Conservation (phyloP, 2,888 invertebrate species). For the Hypsopygia costalis region DNA sequence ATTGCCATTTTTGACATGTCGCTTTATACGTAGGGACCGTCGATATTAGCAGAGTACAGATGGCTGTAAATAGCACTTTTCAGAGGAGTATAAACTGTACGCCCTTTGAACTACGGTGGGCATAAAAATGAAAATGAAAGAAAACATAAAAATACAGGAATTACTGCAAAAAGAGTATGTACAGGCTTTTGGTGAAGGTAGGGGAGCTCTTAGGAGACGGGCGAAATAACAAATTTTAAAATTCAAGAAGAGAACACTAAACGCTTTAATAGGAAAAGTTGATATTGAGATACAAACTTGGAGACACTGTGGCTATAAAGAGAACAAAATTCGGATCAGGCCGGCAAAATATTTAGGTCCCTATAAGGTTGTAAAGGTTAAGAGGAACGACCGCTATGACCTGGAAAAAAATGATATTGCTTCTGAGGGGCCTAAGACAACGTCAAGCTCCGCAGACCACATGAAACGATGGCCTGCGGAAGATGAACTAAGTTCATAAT, state of each 20-base stretch:
- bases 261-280: constrained; percentile 20
- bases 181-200: background rate
- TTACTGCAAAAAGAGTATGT: constrained; percentile 4
- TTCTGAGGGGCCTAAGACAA: constrained; percentile 11
- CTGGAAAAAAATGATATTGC: constrained; percentile 13
- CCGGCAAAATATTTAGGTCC: constrained; percentile 21
- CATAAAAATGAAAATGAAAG: constrained; percentile 12
- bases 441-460: constrained; percentile 2
- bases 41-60: constrained; percentile 11
- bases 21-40: too few species aligned
- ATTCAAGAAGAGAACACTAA: constrained; percentile 15
- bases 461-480: constrained; percentile 7
- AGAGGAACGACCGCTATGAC: constrained; percentile 19
- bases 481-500: background rate
- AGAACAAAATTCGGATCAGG: constrained; percentile 22
- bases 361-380: constrained; percentile 14
- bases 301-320: constrained; percentile 26
- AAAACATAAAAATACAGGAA: constrained; percentile 17
- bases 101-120: constrained; percentile 15
- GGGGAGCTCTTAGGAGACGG: constrained; percentile 10
- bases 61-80: constrained; percentile 21
- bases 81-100: constrained; percentile 20
- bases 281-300: constrained; percentile 14
- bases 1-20: too few species aligned
- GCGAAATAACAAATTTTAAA: constrained; percentile 16